Conservation (phyloP, 1,140 invertebrate genomes). For the Triops cancriformis region DNA sequence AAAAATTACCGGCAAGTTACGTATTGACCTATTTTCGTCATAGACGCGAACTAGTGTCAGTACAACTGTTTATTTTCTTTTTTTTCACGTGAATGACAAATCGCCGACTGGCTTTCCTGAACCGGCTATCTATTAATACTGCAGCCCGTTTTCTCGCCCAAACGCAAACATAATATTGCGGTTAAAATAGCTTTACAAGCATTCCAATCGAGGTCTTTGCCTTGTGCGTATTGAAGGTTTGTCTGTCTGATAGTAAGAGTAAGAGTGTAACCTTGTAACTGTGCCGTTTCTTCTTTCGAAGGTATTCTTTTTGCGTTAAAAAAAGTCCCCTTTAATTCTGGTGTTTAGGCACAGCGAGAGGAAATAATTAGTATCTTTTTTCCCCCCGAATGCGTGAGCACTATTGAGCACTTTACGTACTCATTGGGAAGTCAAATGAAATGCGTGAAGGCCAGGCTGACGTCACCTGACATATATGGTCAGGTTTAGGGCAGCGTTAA, state of each 20-base stretch:
- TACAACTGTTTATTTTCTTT: slow-evolving; percentile 11
- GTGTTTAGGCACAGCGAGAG: not conserved
- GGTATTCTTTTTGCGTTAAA: too few relatives aligned
- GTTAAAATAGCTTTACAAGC: not conserved
- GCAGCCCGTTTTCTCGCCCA: not conserved
- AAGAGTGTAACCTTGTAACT: not conserved
- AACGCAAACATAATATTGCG: slow-evolving; percentile 6
- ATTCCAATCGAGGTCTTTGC: slow-evolving; percentile 9
- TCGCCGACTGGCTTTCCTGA: not conserved
- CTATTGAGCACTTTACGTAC: not conserved
- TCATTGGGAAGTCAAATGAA: not conserved
- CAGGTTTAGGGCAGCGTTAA: not conserved
- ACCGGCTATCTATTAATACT: not conserved
- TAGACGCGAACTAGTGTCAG: not conserved
- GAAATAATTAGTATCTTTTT: not conserved
- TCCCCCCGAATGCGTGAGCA: not conserved
- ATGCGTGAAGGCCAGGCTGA: slow-evolving; percentile 3
- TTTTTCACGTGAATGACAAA: not conserved
- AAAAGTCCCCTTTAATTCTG: not conserved
- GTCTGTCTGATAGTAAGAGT: too few relatives aligned
- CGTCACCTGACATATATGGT: slow-evolving; percentile 10
- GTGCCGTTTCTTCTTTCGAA: not conserved
- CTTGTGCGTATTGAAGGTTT: not conserved
- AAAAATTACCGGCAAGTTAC: not conserved
- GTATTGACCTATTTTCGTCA: not conserved